phyloP scores from a whole-genome alignment of 2,113 vertebrate genomes.

The Tringa solitaria region DNA sequence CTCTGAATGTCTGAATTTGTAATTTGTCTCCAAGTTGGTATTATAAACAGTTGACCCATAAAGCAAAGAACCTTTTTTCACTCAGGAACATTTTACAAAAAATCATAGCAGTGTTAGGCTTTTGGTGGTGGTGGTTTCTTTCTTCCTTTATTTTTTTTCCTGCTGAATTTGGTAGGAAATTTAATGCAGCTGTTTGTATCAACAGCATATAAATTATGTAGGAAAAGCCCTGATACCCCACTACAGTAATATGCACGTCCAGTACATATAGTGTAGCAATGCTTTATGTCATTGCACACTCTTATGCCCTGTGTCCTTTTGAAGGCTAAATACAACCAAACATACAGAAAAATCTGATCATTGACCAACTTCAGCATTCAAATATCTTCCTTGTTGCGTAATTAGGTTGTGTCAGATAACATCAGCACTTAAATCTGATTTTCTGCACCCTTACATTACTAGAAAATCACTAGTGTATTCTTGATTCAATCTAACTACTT shows the following conservation, averaged over 20 bases:
- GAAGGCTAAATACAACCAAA: background rate
- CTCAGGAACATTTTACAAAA: background rate
- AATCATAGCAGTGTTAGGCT: background rate
- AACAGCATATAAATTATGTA: background rate
- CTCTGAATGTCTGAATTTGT: slow-evolving; percentile 48
- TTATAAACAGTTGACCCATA: slow-evolving; percentile 23
- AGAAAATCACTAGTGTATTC: background rate
- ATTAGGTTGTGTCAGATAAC: background rate
- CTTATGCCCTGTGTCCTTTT: background rate
- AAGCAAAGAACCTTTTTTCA: background rate
- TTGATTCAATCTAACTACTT: background rate
- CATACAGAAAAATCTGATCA: background rate
- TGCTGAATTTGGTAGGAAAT: background rate
- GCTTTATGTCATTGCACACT: background rate
- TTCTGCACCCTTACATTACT: background rate
- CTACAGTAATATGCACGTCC: background rate
- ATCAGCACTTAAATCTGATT: background rate
- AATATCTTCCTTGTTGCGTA: background rate
- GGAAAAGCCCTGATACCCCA: background rate
- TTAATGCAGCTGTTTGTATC: background rate
- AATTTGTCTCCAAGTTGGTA: slow-evolving; percentile 8
- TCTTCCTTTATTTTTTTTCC: background rate
- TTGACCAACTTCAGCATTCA: background rate
- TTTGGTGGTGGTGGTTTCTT: background rate
- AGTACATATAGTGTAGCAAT: background rate